A percentile compares a stretch with the other conserved stretches of the same genome.
Conservation (phyloP, 2,113 vertebrate species). For the Sclerurus mexicanus region DNA sequence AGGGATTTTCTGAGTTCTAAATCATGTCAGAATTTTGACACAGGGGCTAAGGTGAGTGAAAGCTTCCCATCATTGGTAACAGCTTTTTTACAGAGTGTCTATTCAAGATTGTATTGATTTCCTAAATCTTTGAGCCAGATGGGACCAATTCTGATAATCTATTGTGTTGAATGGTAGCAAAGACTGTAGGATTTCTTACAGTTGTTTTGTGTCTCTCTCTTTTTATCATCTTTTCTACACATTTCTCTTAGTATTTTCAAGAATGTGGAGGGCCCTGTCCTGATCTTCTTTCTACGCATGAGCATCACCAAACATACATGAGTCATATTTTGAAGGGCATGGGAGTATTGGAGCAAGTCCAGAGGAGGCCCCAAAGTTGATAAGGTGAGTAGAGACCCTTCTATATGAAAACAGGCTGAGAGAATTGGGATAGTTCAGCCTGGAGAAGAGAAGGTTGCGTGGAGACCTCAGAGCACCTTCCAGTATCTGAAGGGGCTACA, state of each 20-base stretch:
- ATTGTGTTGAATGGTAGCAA: not conserved
- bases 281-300: not conserved
- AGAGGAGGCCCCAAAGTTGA: not conserved
- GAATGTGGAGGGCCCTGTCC: not conserved
- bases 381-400: not conserved
- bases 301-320: not conserved
- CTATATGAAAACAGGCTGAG: not conserved
- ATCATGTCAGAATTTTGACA: not conserved
- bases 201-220: not conserved
- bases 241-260: not conserved
- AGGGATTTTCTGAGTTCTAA: slow-evolving; percentile 12
- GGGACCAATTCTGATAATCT: not conserved
- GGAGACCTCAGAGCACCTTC: not conserved
- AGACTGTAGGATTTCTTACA: not conserved
- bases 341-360: not conserved
- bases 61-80: not conserved
- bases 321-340: not conserved
- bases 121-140: slow-evolving; percentile 6
- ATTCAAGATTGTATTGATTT: not conserved
- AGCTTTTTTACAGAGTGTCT: not conserved
- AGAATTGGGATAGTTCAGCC: accelerated
- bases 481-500: not conserved
- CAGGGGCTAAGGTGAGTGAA: not conserved
- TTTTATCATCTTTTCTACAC: not conserved
- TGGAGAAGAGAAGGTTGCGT: not conserved